A percentile compares a stretch with the other conserved stretches of the same genome.
Conservation (phyloP, 37 sponge, comb jelly and placozoan species). For the Crambe crambe region DNA sequence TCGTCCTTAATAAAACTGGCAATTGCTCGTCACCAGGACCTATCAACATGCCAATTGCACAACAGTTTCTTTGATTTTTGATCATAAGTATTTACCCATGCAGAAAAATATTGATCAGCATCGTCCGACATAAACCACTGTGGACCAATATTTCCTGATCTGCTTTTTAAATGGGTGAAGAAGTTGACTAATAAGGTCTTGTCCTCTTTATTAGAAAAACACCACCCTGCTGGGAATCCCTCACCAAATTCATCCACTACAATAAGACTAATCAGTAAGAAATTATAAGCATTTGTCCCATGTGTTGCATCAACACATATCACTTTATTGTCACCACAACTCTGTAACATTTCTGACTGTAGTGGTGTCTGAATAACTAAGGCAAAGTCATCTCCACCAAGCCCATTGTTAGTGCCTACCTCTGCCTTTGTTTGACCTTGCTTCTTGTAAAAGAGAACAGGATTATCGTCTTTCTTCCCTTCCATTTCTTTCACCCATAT, state of each 20-base stretch:
- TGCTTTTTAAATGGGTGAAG: constrained; percentile 25
- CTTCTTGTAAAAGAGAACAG: constrained; percentile 21
- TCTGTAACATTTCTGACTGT: constrained; percentile 2
- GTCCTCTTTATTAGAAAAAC: constrained; percentile 37
- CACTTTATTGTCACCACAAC: neutral
- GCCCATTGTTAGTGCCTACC: neutral
- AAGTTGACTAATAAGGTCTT: constrained; percentile 20
- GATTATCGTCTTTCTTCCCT: neutral
- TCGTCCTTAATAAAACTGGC: too few species aligned
- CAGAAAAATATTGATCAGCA: constrained; percentile 59
- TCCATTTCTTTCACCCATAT: constrained; percentile 39
- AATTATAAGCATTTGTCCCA: constrained; percentile 31
- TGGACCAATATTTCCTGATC: constrained; percentile 23
- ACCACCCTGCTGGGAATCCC: constrained; percentile 62
- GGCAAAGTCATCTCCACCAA: constrained; percentile 7
- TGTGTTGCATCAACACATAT: constrained; percentile 33
- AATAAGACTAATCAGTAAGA: constrained; percentile 26
- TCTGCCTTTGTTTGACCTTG: constrained; percentile 13
- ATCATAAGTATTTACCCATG: too few species aligned
- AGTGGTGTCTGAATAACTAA: constrained; percentile 13
- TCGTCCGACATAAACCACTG: too few species aligned
- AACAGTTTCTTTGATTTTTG: too few species aligned
- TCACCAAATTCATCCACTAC: constrained; percentile 72
- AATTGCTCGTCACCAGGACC: too few species aligned
- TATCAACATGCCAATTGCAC: too few species aligned